These are phyloP conservation scores for Antrozous pallidus DNA, from an alignment of 2,797 vertebrate species.

Conservation along the genomic window DNA sequence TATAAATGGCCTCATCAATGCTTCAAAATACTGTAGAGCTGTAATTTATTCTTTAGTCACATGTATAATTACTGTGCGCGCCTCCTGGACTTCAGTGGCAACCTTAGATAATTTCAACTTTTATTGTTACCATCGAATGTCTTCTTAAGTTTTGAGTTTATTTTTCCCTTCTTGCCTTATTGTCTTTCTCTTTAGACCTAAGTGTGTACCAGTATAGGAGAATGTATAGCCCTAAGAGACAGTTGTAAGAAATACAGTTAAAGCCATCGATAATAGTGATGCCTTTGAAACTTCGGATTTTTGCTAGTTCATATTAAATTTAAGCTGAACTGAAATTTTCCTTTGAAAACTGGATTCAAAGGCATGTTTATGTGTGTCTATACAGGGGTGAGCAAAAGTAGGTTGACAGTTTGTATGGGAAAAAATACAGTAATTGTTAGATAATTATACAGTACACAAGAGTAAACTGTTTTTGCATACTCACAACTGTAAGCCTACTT, in stretches of 20 bases:
- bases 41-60: not conserved
- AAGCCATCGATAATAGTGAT: not conserved
- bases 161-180: not conserved
- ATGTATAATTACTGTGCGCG: not conserved
- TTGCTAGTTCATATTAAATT: not conserved
- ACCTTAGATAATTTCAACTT: conserved; percentile 29
- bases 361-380: not conserved
- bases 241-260: not conserved
- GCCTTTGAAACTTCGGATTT: not conserved
- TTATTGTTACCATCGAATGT: not conserved
- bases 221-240: not conserved
- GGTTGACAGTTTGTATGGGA: too few relatives aligned
- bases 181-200: not conserved
- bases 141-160: not conserved
- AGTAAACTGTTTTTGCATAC: too few relatives aligned
- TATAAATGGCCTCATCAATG: not conserved
- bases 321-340: conserved; percentile 29
- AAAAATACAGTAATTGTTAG: too few relatives aligned
- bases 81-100: not conserved
- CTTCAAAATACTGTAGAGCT: not conserved
- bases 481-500: too few relatives aligned
- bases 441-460: too few relatives aligned
- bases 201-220: not conserved
- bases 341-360: not conserved
- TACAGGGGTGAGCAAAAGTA: too few relatives aligned